Base-by-base conservation (phyloP, 2,888 invertebrate species). In the Cyaniris semiargus region DNA sequence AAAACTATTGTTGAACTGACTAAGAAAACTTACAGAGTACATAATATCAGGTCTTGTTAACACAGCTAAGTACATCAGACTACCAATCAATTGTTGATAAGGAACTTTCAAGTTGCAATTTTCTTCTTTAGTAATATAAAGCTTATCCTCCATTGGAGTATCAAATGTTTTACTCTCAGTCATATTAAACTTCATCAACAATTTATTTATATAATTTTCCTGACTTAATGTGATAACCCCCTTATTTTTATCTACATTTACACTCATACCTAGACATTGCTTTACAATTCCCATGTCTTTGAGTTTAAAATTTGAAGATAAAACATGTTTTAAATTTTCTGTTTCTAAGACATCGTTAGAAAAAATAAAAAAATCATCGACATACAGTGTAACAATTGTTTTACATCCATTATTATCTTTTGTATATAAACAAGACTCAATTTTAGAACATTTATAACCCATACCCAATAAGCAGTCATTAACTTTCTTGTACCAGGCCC, bases 51-150 rank as follows among this genome's bases (percentile, higher is more conserved):
- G 81, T 56, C 81, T 72, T 7, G 82, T 79, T 21, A 76, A 70
- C 13, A 80, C 78, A 48, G 79, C 75, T 27, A 82, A 78, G 76
- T 81, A 82, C 81, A 82, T 82, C 13, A 80, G 66, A n/a, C 76
- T 76, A 8, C 80, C 79, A 56, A 81, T 70, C 13, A 80, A 60
- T 27, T 76, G 66, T 74, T 76, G 75, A 77, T 77, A 79, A 70
- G 23, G 48, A 53, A 44, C 38, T 44, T 34, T 34, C 34, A 34
- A 34, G 18, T n/a, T 21, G 13, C 23, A 44, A 7, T 8, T 53
- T 21, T 53, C 44, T 27, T 27, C 53, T 75, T 53, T 27, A 18
- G 13, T 56, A 4, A 53, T 23, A 10, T 48, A 8, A 13, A 53
- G 18, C 27, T 48, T 44, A 56, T 34, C 27, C 34, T 60, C 8